Percentiles rank a stretch among this genome's conserved stretches.
These are phyloP conservation scores for Enteromius trimaculatus DNA, from an alignment of 2,797 vertebrate genomes.

Conservation along the genomic window DNA sequence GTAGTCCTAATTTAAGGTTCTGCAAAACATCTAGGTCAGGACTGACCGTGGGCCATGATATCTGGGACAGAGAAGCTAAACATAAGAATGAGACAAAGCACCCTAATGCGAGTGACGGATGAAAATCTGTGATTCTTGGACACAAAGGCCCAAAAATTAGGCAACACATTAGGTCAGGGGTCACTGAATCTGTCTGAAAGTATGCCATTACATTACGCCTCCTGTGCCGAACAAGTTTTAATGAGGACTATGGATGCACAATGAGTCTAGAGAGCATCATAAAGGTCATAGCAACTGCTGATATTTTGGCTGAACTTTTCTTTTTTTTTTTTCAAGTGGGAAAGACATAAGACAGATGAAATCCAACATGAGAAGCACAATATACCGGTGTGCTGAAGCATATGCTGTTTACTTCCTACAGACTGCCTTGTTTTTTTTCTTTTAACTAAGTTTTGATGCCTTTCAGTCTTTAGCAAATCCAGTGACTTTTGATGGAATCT, in stretches of 20 bases:
- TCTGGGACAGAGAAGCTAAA: constrained; percentile 56
- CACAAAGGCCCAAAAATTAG: constrained; percentile 17
- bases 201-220: background rate
- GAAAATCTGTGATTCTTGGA: constrained; percentile 28
- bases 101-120: constrained; percentile 21
- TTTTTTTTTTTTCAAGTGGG: background rate
- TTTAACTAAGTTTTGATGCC: background rate
- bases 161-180: constrained; percentile 23
- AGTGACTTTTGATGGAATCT: background rate
- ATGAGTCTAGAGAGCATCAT: background rate
- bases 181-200: background rate
- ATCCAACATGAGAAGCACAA: background rate
- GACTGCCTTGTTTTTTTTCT: background rate
- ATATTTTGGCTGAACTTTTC: constrained; percentile 9
- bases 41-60: constrained; percentile 49
- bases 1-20: constrained; percentile 35
- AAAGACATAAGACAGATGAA: background rate
- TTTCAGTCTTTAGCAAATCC: background rate
- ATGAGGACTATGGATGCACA: background rate
- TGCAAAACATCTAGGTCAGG: constrained; percentile 50
- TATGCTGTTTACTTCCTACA: background rate
- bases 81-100: constrained; percentile 45
- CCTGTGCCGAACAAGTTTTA: constrained; percentile 1
- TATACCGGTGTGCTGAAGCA: background rate
- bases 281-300: background rate